A percentile compares a stretch with the other conserved stretches of the same genome.
phyloP scores from a whole-genome alignment of 2,888 invertebrate genomes.

The Lasioglossum lativentre region DNA sequence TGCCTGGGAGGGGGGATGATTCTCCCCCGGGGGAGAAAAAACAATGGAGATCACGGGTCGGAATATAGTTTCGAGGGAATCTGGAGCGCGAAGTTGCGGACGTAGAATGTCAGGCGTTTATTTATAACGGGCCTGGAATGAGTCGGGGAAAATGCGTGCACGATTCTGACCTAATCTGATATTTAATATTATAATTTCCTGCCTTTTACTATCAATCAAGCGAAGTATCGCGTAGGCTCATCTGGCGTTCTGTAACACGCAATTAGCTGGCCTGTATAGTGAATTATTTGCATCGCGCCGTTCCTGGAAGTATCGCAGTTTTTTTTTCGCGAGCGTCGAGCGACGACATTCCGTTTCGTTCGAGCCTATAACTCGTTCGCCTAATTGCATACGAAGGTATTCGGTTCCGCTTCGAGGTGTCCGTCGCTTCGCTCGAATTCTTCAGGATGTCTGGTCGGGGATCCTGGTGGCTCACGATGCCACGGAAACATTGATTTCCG shows the following conservation, averaged over 20 bases:
- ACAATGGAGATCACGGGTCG: neutral
- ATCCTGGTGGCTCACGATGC: slow-evolving; percentile 53
- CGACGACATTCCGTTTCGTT: neutral
- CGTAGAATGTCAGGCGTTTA: neutral
- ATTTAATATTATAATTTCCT: slow-evolving; percentile 36
- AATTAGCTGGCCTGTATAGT: slow-evolving; percentile 11
- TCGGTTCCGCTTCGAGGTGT: slow-evolving; percentile 23
- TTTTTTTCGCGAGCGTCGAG: neutral
- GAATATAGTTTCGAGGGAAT: neutral
- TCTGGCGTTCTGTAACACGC: slow-evolving; percentile 19
- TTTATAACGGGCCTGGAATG: neutral
- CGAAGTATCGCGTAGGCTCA: slow-evolving; percentile 19
- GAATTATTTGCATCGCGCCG: slow-evolving; percentile 12
- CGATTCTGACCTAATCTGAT: slow-evolving; percentile 31
- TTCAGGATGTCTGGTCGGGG: slow-evolving; percentile 36
- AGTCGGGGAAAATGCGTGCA: slow-evolving; percentile 29
- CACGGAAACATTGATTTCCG: slow-evolving; percentile 79
- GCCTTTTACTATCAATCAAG: slow-evolving; percentile 16
- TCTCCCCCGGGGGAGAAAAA: neutral
- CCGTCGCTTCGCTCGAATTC: slow-evolving; percentile 38
- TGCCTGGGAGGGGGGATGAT: neutral
- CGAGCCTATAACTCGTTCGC: neutral
- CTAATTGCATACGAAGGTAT: neutral
- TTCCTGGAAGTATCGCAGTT: neutral
- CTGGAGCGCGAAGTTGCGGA: neutral